phyloP scores from a whole-genome alignment of 2,888 invertebrate genomes.

The Hylaea fasciaria region DNA sequence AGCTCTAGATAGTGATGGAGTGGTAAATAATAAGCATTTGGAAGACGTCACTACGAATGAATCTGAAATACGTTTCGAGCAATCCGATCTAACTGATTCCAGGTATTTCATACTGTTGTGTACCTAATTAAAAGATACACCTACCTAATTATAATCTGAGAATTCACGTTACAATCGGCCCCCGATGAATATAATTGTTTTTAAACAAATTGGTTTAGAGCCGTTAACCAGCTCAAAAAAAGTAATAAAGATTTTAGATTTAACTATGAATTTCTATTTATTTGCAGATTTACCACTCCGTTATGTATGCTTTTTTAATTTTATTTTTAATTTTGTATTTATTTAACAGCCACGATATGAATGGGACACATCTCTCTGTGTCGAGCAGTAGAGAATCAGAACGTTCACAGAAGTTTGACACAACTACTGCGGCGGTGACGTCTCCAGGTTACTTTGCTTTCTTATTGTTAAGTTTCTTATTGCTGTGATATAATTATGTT shows the following conservation, averaged over 20 bases:
- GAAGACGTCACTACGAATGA: constrained; percentile 30
- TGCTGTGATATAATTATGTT: too few relatives aligned
- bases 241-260: too few relatives aligned
- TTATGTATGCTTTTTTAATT: background rate
- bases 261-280: constrained; percentile 15
- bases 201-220: too few relatives aligned
- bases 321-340: constrained; percentile 15
- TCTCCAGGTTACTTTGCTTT: background rate
- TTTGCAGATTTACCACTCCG: too few relatives aligned
- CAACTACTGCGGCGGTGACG: background rate
- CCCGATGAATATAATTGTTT: too few relatives aligned
- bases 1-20: constrained; percentile 54
- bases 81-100: constrained; percentile 44
- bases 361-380: constrained; percentile 35
- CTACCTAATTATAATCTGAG: too few relatives aligned
- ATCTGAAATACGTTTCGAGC: constrained; percentile 28
- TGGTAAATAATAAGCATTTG: constrained; percentile 53
- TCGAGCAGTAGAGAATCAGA: constrained; percentile 46
- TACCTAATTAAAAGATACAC: too few relatives aligned
- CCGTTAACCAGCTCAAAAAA: too few relatives aligned
- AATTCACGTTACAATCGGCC: too few relatives aligned
- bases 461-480: too few relatives aligned
- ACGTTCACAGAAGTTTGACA: constrained; percentile 26
- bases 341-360: constrained; percentile 40
- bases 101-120: constrained; percentile 45